Evolutionary conservation across 2,888 invertebrate species (phyloP), one percentile per base, ranked within the genome.

Genomic region (Notocelia uddmanniana): DNA sequence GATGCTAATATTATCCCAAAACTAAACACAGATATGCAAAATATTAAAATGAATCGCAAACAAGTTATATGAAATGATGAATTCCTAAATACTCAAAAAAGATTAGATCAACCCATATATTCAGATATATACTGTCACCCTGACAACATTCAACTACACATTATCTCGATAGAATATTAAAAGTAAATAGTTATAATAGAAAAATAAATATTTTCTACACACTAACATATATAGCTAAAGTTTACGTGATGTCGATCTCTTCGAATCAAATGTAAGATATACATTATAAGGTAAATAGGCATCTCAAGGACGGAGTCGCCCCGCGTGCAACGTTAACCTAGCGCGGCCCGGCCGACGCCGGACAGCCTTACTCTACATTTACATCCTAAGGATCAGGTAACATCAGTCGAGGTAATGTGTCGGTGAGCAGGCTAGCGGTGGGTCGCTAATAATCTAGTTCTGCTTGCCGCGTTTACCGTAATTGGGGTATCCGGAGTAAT

Each of bases 401-500:
- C 93, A 91, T 92, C 92, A 92, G 92, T 93, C 92, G 93, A 93
- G 92, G 93, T 93, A 92, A 92, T 91, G 92, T 91, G 93, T 92
- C 89, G 90, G 90, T 87, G 91, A 90, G 92, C 90, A 87, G 89
- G 87, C 87, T 83, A 82, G 87, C 89, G 85, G 77, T 82, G 84
- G 86, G 85, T 82, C 81, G 82, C 87, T 84, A 79, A 82, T 77
- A 77, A 80, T 85, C 87, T 93, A 93, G 88, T 91, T 89, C 90
- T 93, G 93, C 92, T 93, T 93, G 90, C 92, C 92, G 89, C 93
- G 93, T 94, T 93, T 96, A 96, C 96, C 97, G 95, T 97, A 96
- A 95, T 96, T 96, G 94, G 96, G 96, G 94, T 96, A 96, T 94
- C 96, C 96, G 89, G 96, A 95, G 94, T 96, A 96, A 94, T 96